Evolutionary conservation across 2,113 vertebrate species (phyloP), one percentile per base, ranked within the genome.

Genomic region (Petromus typicus): DNA sequence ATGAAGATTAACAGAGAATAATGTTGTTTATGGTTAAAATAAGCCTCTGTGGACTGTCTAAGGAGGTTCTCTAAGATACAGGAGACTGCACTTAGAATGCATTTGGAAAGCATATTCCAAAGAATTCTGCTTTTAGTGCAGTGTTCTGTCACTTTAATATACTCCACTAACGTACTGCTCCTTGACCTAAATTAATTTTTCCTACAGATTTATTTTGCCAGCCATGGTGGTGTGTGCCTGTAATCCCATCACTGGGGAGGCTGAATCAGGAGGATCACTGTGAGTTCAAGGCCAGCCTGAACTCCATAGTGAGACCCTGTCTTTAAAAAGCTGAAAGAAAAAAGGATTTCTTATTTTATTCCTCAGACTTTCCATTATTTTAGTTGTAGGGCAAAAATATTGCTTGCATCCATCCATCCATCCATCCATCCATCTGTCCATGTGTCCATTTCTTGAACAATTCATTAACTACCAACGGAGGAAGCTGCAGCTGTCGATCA

Each of bases 1-100:
- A 54, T 61, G 37, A 83, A 83, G 43, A 94, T 51, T 76, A 71
- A 71, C 13, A 48, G 86, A 51, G 71, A 96, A 71, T 16, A 66
- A 80, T 51, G 22, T 40, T 45, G 66, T 40, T 92, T 63, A 37
- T 81, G 45, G 20, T 78, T 89, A 78, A 76, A 84, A 81, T 34
- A 76, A 11, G 64, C 25, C 34, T 78, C 37, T 13, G 22, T 13
- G 88, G 64, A 59, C 51, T 63, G 61, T 75, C 25, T 57, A 51
- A 78, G 56, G 23, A 56, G 37, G 3, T 61, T 83, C 64, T 48
- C 59, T 71, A 71, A 78, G 48, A 34, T 14, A 57, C 51, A 69
- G 54, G 10, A 61, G 66, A 83, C 7, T 95, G 20, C 20, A n/a
- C 1, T 16, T 40, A 45, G 71, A 64, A 73, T 37, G 22, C 7